Base-by-base conservation (phyloP, 1,140 invertebrate species). In the Apis dorsata region DNA sequence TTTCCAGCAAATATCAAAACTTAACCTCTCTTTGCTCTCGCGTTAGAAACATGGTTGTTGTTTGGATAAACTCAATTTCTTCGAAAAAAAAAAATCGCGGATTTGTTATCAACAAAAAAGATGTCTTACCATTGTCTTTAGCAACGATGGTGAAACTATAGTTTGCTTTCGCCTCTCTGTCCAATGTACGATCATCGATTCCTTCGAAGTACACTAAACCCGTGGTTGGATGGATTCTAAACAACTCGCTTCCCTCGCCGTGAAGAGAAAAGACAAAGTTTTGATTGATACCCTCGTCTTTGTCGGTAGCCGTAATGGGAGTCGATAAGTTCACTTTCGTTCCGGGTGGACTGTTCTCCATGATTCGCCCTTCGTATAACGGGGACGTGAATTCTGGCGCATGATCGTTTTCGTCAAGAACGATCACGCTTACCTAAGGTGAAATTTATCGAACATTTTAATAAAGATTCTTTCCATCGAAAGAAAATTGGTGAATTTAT, bases 351-450 rank as follows among this genome's bases (percentile, higher is more conserved):
- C 95, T 96, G 90, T 99, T 98, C 94, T 99, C 98, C 49, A 93
- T 93, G 12, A 99, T 96, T 68, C 95, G 95, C 7, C 98, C 97
- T 91, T 97, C 96, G 91, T 98, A 99, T 10, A 93, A 91, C 3
- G 94, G 88, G 19, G 94, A 93, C 68, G 96, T 95, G 92, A 99
- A 98, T 76, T 96, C 93, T 17, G 98, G 98, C 8, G 97, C 95
- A 91, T 99, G 98, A 91, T 99, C 98, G 91, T 99, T 99, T 76
- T 98, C 97, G 91, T 99, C 98, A 73, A 97, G 96, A 0, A 99
- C 97, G 53, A 96, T 93, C 19, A 99, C 95, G 13, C 95, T 96
- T 2, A 98, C 95, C 94, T 95, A 79, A 71, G 88, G 21, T 11
- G 11, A 21, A 44, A 19, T 68, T 44, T 15, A 34, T 34, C 34